A percentile compares a stretch with the other conserved stretches of the same genome.
phyloP scores from a whole-genome alignment of 1,140 invertebrate genomes.

The Liolophura sinensis region DNA sequence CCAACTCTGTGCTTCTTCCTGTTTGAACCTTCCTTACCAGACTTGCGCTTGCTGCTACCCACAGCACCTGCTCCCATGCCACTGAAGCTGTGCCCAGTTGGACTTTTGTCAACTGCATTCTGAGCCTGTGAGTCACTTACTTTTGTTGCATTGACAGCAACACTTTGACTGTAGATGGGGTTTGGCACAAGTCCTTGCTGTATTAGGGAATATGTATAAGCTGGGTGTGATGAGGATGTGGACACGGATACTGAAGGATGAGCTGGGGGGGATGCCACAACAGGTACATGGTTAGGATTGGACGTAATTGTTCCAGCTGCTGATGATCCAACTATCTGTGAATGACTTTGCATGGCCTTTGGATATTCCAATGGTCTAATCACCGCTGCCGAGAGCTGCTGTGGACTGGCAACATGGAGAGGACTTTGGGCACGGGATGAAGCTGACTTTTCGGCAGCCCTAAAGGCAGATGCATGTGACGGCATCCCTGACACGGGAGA shows the following conservation, averaged over 20 bases:
- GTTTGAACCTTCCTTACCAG: not conserved
- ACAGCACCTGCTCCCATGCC: not conserved
- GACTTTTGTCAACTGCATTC: too few species aligned
- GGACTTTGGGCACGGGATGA: constrained; percentile 47
- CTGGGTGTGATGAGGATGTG: constrained; percentile 35
- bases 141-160: constrained; percentile 10
- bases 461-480: constrained; percentile 26
- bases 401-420: constrained; percentile 37
- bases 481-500: constrained; percentile 28
- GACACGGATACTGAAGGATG: constrained; percentile 48
- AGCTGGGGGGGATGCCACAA: constrained; percentile 8
- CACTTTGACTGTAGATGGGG: constrained; percentile 53
- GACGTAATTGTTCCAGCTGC: too few species aligned
- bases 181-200: constrained; percentile 61
- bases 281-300: too few species aligned
- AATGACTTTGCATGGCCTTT: not conserved
- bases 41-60: not conserved
- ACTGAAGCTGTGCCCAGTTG: too few species aligned
- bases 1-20: constrained; percentile 1
- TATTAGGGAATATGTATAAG: constrained; percentile 51
- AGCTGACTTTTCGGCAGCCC: constrained; percentile 29
- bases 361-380: constrained; percentile 45
- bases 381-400: constrained; percentile 41
- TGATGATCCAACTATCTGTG: too few species aligned
- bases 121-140: too few species aligned